A percentile compares a stretch with the other conserved stretches of the same genome.
These are phyloP conservation scores for Bergia sp. DNA, from an alignment of 92 coral and sea anemone genomes.

Conservation along the genomic window DNA sequence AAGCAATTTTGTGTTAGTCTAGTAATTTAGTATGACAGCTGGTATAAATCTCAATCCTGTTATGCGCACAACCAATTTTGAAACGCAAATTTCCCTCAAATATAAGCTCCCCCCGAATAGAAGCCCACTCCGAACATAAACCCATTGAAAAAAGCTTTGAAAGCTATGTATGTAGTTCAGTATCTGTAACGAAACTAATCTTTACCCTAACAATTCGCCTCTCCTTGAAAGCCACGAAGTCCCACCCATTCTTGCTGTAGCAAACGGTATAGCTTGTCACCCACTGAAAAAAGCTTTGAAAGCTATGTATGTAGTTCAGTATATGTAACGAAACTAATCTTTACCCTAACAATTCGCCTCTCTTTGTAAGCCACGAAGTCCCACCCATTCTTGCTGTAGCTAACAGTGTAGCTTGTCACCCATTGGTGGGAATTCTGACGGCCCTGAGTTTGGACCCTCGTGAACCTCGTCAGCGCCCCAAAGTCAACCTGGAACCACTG, in stretches of 20 bases:
- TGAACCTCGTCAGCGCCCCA: constrained; percentile 75
- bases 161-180: too few species aligned
- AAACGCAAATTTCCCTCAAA: too few species aligned
- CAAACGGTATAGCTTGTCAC: constrained; percentile 72
- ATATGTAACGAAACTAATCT: neutral
- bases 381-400: constrained; percentile 72
- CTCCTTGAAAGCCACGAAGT: constrained; percentile 71
- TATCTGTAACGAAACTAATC: neutral
- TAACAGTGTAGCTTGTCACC: constrained; percentile 75
- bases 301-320: too few species aligned
- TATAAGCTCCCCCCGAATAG: too few species aligned
- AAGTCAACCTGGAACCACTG: constrained; percentile 82
- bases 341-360: constrained; percentile 67
- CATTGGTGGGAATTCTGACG: constrained; percentile 83
- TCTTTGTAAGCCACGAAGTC: constrained; percentile 71
- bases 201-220: constrained; percentile 67
- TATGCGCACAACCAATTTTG: too few species aligned
- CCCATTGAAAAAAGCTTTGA: constrained; percentile 63
- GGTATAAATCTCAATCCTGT: too few species aligned
- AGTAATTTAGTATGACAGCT: too few species aligned
- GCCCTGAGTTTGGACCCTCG: constrained; percentile 80
- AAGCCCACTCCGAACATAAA: neutral
- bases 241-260: constrained; percentile 70
- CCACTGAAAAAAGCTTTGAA: constrained; percentile 57
- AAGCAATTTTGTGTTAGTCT: too few species aligned